A percentile compares a stretch with the other conserved stretches of the same genome.
Evolutionary conservation across 2,113 vertebrate species (phyloP).

Genomic region (Crotophaga sulcirostris): DNA sequence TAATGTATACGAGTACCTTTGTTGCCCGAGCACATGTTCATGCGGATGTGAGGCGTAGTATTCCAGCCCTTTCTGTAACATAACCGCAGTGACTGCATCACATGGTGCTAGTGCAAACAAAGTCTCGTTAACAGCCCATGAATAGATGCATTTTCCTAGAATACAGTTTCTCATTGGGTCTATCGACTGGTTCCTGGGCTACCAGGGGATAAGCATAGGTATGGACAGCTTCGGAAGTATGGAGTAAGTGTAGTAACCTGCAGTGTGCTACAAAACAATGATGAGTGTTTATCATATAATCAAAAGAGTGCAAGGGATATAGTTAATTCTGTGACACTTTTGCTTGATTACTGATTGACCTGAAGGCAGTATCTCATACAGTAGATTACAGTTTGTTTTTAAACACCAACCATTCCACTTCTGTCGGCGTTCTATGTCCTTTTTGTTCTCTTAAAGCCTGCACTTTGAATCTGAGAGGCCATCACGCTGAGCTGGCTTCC

Average conservation of each 20-base stretch:
- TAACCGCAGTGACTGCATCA: background rate
- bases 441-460: background rate
- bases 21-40: background rate
- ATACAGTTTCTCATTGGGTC: conserved; percentile 5
- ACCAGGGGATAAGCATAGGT: background rate
- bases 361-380: background rate
- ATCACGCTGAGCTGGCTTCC: background rate
- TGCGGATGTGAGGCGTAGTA: background rate
- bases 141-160: conserved; percentile 46
- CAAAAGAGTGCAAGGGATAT: background rate
- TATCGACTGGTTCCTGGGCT: background rate
- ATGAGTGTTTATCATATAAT: background rate
- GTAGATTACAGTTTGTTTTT: background rate
- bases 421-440: background rate
- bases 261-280: background rate
- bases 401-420: background rate
- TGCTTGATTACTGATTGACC: background rate
- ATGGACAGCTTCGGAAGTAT: background rate
- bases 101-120: conserved; percentile 51
- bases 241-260: background rate
- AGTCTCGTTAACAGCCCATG: conserved; percentile 36
- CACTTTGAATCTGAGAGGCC: background rate
- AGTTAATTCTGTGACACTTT: background rate
- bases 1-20: background rate
- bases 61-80: conserved; percentile 33